Base-by-base conservation (phyloP, 2,888 invertebrate genomes). In the Parnassius orleans region DNA sequence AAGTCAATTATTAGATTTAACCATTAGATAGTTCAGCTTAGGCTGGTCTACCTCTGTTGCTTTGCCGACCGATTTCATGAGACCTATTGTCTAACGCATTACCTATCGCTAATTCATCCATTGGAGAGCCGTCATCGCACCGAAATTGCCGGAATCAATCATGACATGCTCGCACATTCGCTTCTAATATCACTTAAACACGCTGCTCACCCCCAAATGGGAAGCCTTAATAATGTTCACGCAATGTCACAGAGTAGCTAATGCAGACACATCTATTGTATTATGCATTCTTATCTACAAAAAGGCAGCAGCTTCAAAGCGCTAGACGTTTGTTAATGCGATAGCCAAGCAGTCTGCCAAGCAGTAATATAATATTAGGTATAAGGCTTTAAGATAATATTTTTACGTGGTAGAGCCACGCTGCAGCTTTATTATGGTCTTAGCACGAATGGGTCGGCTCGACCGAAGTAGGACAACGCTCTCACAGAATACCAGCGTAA, bases 131-230 rank as follows among this genome's bases (percentile, higher is more conserved):
- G 61, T 66, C 63, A 62, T 66, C 63, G 61, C 52, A 50, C 62
- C 69, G 69, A 72, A 81, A 83, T 78, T 70, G 78, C 76, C 75
- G 75, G 79, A 88, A 89, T 90, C 90, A 89, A 89, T 89, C 85
- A 85, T 87, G 85, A 79, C 84, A 70, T 69, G 69, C 59, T 56
- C 78, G 79, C 76, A 72, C 78, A 78, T 79, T 81, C 84, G 74
- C 73, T 76, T 83, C 86, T 87, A 89, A 90, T 90, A 87, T 87
- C 87, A 90, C 87, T 90, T 88, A 86, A 83, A 82, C 84, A 83
- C 78, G 79, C 80, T 79, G 81, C 76, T 69, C 74, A 69, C 72
- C 71, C 75, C 78, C 78, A 82, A 87, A 85, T 86, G 81, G 80
- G 86, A 87, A 87, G 74, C 87, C 87, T 83, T 87, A 83, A 86